Evolutionary conservation across 2,888 invertebrate genomes (phyloP).

Genomic region (Cantharis nigra): DNA sequence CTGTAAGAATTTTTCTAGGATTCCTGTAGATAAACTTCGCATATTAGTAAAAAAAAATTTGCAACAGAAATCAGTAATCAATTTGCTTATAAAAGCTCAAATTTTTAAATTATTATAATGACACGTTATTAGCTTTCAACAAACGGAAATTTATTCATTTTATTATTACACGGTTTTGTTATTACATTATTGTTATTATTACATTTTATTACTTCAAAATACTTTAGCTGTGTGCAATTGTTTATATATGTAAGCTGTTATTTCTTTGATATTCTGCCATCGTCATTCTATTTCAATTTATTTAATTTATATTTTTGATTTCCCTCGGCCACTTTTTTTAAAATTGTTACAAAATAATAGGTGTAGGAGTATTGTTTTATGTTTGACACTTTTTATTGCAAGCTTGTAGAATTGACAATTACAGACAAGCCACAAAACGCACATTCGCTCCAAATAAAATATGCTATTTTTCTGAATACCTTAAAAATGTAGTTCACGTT

Average conservation of each 20-base stretch:
- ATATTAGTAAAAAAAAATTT: conserved; percentile 6
- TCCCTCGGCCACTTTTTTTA: too few relatives aligned
- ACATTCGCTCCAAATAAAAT: too few relatives aligned
- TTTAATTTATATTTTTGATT: too few relatives aligned
- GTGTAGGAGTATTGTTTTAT: too few relatives aligned
- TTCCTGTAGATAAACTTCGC: conserved; percentile 27
- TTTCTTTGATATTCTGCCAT: too few relatives aligned
- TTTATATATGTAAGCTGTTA: not conserved
- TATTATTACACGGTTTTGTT: conserved; percentile 18
- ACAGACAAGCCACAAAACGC: too few relatives aligned
- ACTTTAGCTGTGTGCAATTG: not conserved
- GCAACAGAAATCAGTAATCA: conserved; percentile 5
- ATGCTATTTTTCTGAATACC: too few relatives aligned
- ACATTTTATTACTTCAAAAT: not conserved
- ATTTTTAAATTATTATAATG: conserved; percentile 15
- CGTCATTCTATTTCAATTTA: too few relatives aligned
- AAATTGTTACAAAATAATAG: too few relatives aligned
- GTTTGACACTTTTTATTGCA: too few relatives aligned
- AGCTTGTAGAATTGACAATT: too few relatives aligned
- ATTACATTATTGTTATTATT: not conserved
- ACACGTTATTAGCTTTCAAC: conserved; percentile 24
- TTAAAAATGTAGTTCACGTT: too few relatives aligned
- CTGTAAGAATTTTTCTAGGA: conserved; percentile 24
- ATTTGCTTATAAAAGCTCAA: conserved; percentile 23
- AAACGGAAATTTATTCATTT: conserved; percentile 42